Evolutionary conservation across 2,797 vertebrate species (phyloP), one percentile per base, ranked within the genome.

Genomic region (Thamnophis elegans): DNA sequence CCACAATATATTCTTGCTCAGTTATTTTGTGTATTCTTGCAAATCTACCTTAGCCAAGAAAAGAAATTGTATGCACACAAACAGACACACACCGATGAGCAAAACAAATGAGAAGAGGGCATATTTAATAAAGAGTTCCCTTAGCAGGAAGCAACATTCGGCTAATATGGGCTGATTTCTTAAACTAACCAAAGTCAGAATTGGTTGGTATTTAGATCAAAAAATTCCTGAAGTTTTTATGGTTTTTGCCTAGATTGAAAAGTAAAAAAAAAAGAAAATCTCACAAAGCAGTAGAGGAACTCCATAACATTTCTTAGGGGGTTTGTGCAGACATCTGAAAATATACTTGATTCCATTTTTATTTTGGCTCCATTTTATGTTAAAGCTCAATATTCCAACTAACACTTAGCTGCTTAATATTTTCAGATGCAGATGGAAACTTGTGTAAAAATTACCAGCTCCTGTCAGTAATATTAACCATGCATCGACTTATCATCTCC

Each of bases 401-500:
- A 87, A 68, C 22, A 93, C 58, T 68, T 26, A 89, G 92, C 20
- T 4, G 95, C 47, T 91, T 95, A 91, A 28, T 62, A 62, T 92
- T 98, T 98, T 54, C 98, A 99, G 99, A 99, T 97, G 96, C 98
- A 25, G 98, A 99, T 58, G 99, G 99, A 90, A 98, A 98, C 93
- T 94, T 99, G 16, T 98, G 97, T 95, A 98, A 98, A 86, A 98
- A 97, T 97, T 98, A 97, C 95, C 98, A 99, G 89, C 97, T 99
- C 95, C 92, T 99, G 95, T 98, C 99, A 96, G 98, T 99, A 96
- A 98, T 98, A 95, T 97, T 99, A 96, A 98, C 99, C 94, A 99
- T 99, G 99, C 99, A 99, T 94, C 98, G 98, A 10, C 97, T 99
- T 93, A 96, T 99, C 97, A 98, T 99, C 96, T 98, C 99, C 90